Evolutionary conservation across 2,888 invertebrate species (phyloP).

Genomic region (Aplocera efformata): DNA sequence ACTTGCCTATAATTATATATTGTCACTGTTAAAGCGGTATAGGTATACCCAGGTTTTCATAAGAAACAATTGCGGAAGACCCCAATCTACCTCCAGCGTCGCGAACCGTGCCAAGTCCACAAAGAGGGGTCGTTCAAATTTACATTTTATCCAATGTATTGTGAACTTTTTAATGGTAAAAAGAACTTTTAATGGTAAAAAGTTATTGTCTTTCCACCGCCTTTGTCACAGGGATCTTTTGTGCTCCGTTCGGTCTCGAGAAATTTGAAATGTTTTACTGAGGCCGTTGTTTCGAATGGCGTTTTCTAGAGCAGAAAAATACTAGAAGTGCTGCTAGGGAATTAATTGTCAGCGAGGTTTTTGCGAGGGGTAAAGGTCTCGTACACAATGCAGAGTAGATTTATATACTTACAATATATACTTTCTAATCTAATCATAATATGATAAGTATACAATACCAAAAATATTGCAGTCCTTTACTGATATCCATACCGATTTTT

Average conservation of each 20-base stretch:
- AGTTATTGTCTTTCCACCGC: conserved; percentile 44
- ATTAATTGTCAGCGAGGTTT: conserved; percentile 9
- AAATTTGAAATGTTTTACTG: conserved; percentile 14
- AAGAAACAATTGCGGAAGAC: conserved; percentile 22
- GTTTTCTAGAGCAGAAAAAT: conserved; percentile 17
- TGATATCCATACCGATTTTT: no score
- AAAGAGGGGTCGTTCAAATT: conserved; percentile 29
- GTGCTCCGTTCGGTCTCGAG: conserved; percentile 22
- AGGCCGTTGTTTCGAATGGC: conserved; percentile 15
- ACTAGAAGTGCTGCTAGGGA: conserved; percentile 6
- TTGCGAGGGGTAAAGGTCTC: conserved; percentile 1
- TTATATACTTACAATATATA: no score
- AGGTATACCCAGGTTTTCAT: conserved; percentile 12
- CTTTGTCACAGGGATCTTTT: conserved; percentile 36
- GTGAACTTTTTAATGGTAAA: conserved; percentile 38
- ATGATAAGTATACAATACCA: no score
- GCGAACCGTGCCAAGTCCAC: conserved; percentile 29
- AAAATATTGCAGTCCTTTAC: no score
- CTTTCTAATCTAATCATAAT: no score
- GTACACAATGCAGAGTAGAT: no score
- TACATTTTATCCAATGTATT: conserved; percentile 34
- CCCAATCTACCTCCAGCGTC: conserved; percentile 25
- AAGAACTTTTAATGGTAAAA: conserved; percentile 32
- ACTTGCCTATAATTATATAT: no score
- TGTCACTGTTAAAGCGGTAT: no score